Evolutionary conservation across 2,113 vertebrate species (phyloP).

Genomic region (Bufo bufo): DNA sequence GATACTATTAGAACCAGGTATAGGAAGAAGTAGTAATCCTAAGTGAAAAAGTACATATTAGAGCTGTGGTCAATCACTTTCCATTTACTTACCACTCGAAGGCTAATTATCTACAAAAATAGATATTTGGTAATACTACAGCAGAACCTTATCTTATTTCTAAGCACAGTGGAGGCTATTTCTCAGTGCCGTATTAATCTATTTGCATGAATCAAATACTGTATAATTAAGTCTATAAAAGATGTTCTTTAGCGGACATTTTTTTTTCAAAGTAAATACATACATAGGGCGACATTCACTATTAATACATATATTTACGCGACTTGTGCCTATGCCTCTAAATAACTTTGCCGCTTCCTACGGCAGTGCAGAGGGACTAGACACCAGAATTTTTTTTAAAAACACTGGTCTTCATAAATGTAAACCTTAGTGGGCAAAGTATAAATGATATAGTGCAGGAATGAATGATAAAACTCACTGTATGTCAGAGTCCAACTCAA

Average conservation of each 20-base stretch:
- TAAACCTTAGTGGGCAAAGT: no score
- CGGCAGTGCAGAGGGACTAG: no score
- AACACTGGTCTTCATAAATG: no score
- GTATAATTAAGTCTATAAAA: not conserved
- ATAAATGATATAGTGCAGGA: no score
- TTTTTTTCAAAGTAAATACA: no score
- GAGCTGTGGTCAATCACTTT: slow-evolving; percentile 27
- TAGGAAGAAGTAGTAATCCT: slow-evolving; percentile 17
- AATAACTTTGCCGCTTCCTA: no score
- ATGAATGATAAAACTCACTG: no score
- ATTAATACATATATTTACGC: no score
- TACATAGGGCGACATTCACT: no score
- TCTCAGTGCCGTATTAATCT: not conserved
- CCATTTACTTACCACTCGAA: not conserved
- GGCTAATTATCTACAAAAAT: slow-evolving; percentile 11
- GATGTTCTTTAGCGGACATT: not conserved
- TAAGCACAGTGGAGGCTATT: not conserved
- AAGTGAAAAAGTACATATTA: slow-evolving; percentile 30
- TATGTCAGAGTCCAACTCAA: no score
- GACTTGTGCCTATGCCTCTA: no score
- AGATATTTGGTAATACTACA: not conserved
- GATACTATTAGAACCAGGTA: slow-evolving; percentile 1
- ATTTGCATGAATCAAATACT: not conserved
- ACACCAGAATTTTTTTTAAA: no score
- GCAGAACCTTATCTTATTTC: not conserved